phyloP scores from a whole-genome alignment of 92 coral and sea anemone genomes.

The Anthopleura xanthogrammica region DNA sequence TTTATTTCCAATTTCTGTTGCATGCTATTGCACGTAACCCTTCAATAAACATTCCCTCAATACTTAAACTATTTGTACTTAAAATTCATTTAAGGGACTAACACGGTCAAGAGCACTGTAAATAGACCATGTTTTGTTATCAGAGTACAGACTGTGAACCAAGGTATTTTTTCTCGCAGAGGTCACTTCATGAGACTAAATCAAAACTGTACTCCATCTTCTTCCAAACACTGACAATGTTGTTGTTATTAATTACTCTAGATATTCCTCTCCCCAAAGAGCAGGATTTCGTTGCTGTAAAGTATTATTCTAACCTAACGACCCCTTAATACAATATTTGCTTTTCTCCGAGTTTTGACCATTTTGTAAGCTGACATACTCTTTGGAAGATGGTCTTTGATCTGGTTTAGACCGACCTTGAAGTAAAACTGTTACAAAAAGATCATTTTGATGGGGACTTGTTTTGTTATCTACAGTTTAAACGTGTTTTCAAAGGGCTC shows the following conservation, averaged over 20 bases:
- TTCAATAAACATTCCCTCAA: constrained; percentile 9
- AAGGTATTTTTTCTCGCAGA: neutral
- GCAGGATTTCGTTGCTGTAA: neutral
- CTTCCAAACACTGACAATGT: constrained; percentile 9
- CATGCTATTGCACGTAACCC: constrained; percentile 7
- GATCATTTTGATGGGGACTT: constrained; percentile 1
- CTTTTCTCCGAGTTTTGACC: neutral
- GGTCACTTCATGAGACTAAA: constrained; percentile 22
- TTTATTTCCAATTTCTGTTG: neutral
- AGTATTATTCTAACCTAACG: constrained; percentile 29
- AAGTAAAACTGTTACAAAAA: constrained; percentile 1
- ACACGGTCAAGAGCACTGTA: constrained; percentile 34
- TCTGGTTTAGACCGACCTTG: neutral
- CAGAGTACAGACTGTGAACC: neutral
- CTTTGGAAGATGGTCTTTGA: neutral
- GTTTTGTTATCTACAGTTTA: constrained; percentile 17
- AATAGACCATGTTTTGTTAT: constrained; percentile 27
- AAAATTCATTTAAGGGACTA: constrained; percentile 24
- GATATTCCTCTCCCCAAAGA: neutral
- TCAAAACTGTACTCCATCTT: constrained; percentile 4
- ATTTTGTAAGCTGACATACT: neutral
- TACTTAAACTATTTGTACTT: constrained; percentile 21
- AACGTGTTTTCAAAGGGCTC: constrained; percentile 15
- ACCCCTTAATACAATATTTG: constrained; percentile 24
- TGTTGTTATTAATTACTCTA: constrained; percentile 14